Evolutionary conservation across 2,888 invertebrate genomes (phyloP).

Genomic region (Ametastegia equiseti): DNA sequence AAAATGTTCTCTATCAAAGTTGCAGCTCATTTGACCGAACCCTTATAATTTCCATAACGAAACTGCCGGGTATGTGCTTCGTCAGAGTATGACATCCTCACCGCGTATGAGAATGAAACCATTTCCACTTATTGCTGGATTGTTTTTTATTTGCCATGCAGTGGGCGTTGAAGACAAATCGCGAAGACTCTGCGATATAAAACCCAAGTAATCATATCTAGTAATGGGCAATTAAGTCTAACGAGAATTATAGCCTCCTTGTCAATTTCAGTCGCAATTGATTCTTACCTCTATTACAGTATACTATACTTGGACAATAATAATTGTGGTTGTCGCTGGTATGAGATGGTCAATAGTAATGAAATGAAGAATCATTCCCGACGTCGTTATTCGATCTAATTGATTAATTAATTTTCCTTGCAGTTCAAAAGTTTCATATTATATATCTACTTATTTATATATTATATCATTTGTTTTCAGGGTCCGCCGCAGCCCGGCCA

Average conservation of each 20-base stretch:
- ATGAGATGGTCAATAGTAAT: no score
- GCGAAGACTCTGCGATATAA: not conserved
- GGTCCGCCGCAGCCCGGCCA: constrained; percentile 93
- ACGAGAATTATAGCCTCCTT: not conserved
- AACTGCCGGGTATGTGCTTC: no score
- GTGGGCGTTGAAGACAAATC: not conserved
- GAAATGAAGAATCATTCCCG: not conserved
- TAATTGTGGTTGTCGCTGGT: constrained; percentile 5
- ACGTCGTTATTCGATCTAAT: not conserved
- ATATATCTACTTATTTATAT: constrained; percentile 55
- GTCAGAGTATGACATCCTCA: no score
- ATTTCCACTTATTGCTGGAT: no score
- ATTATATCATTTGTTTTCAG: constrained; percentile 78
- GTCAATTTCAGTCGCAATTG: not conserved
- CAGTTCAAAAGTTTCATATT: not conserved
- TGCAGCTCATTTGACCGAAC: no score
- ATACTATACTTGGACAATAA: no score
- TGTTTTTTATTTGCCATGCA: no score
- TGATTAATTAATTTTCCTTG: constrained; percentile 51
- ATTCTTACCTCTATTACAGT: not conserved
- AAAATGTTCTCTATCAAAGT: no score
- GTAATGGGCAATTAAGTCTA: not conserved
- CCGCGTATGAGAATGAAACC: no score
- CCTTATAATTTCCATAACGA: no score
- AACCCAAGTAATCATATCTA: not conserved